phyloP scores from a whole-genome alignment of 2,888 invertebrate genomes.

The Acronicta psi region DNA sequence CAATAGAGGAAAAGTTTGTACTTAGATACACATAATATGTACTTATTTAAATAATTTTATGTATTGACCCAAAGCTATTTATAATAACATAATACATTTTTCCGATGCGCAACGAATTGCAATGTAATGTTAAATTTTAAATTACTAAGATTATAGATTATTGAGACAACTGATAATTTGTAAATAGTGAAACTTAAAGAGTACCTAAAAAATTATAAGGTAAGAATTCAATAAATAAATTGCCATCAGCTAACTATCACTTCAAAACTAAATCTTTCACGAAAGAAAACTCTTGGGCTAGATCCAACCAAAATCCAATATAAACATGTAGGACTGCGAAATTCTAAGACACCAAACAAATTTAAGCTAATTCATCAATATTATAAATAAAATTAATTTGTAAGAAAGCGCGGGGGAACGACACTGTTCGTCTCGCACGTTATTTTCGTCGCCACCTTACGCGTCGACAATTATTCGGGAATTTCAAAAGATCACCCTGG shows the following conservation, averaged over 20 bases:
- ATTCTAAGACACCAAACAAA: constrained; percentile 70
- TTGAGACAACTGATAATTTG: constrained; percentile 26
- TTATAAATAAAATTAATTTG: constrained; percentile 86
- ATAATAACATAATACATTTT: constrained; percentile 18
- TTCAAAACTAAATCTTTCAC: constrained; percentile 2
- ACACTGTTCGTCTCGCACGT: constrained; percentile 74
- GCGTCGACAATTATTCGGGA: constrained; percentile 87
- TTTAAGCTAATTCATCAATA: constrained; percentile 84
- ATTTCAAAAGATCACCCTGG: constrained; percentile 88
- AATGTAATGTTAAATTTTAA: constrained; percentile 8
- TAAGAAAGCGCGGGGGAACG: constrained; percentile 78
- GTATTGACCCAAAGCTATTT: constrained; percentile 30
- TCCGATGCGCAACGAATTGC: constrained; percentile 18
- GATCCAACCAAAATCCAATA: constrained; percentile 46
- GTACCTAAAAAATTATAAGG: background rate
- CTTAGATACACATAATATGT: constrained; percentile 1
- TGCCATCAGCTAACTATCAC: constrained; percentile 5
- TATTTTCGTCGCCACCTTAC: constrained; percentile 86
- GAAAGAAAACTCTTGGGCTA: constrained; percentile 42
- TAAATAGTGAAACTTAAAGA: background rate
- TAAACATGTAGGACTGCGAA: constrained; percentile 33
- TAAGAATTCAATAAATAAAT: constrained; percentile 18
- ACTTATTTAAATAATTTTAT: constrained; percentile 2
- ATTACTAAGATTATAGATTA: constrained; percentile 3
- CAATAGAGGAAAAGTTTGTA: constrained; percentile 16